Base-by-base conservation (phyloP, 2,888 invertebrate species). In the Pheosia tremula region DNA sequence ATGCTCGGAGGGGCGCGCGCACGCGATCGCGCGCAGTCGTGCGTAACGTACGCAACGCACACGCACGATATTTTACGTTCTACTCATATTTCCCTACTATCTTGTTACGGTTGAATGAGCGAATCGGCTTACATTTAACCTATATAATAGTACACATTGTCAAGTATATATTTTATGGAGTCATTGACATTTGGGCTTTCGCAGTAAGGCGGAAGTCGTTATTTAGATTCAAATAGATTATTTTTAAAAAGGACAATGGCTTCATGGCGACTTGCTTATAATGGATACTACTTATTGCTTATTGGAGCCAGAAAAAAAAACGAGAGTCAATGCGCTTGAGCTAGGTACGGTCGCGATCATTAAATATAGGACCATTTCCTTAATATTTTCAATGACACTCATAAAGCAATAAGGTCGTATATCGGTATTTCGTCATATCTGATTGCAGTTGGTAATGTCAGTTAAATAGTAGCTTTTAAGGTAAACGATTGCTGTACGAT, bases 41-140 rank as follows among this genome's bases (percentile, higher is more conserved):
- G 66, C 67, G 62, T 57, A 58, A 11, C 57, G 53, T 49, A 56
- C 61, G 66, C 58, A 63, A 56, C 68, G 59, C 53, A 68, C 65
- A 79, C 71, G 64, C 78, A 71, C 68, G 78, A 71, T 71, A 68
- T 77, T 82, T 84, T 82, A 77, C 83, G 80, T 80, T 75, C 74
- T 78, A 79, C 72, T 79, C 71, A 76, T 81, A 69, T 84, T 81
- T 77, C 78, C 78, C 79, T 73, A 64, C 66, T 68, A 77, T 75
- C 65, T 67, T 73, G 77, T 78, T 71, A 71, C 75, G 78, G 82
- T 76, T 81, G 80, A 80, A 56, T 68, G 66, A 54, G 60, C 64
- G 57, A 61, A 55, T 56, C 63, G 60, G 63, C 67, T 66, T 45
- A 24, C 56, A 56, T 45, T 56, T 11, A 2, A 45, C 36, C 45